A percentile compares a stretch with the other conserved stretches of the same genome.
phyloP scores from a whole-genome alignment of 2,113 vertebrate species.

The Cyphomyrus discorhynchus region DNA sequence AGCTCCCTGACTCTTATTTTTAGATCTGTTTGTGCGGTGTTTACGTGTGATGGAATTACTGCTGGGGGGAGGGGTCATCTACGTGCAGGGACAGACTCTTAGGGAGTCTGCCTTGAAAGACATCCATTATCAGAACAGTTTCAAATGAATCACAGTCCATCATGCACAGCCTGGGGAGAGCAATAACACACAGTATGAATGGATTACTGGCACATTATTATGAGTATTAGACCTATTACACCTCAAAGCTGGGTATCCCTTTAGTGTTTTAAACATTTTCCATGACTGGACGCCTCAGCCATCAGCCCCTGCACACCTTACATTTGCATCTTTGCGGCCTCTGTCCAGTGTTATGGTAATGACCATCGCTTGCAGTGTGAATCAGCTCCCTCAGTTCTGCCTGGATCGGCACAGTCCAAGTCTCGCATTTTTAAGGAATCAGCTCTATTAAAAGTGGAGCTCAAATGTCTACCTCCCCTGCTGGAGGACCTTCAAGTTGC shows the following conservation, averaged over 20 bases:
- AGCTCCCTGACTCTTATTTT: constrained; percentile 2
- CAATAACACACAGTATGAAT: not conserved
- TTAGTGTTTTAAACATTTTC: not conserved
- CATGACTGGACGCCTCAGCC: not conserved
- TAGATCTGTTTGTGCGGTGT: not conserved
- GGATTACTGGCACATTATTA: not conserved
- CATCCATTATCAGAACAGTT: not conserved
- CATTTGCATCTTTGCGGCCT: not conserved
- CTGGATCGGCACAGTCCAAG: not conserved
- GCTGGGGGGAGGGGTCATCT: not conserved
- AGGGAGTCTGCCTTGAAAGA: not conserved
- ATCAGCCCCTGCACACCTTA: not conserved
- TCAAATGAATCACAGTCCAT: not conserved
- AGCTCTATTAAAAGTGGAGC: not conserved
- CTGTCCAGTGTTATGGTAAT: not conserved
- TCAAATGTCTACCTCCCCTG: not conserved
- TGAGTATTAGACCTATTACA: not conserved
- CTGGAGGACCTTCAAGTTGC: not conserved
- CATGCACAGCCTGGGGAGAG: not conserved
- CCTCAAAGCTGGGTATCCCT: not conserved
- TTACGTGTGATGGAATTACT: not conserved
- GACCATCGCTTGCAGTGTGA: not conserved
- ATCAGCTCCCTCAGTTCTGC: not conserved
- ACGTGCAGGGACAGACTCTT: not conserved
- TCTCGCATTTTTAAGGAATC: not conserved